These are phyloP conservation scores for Nomada fucata DNA, from an alignment of 2,888 invertebrate species.

Conservation along the genomic window DNA sequence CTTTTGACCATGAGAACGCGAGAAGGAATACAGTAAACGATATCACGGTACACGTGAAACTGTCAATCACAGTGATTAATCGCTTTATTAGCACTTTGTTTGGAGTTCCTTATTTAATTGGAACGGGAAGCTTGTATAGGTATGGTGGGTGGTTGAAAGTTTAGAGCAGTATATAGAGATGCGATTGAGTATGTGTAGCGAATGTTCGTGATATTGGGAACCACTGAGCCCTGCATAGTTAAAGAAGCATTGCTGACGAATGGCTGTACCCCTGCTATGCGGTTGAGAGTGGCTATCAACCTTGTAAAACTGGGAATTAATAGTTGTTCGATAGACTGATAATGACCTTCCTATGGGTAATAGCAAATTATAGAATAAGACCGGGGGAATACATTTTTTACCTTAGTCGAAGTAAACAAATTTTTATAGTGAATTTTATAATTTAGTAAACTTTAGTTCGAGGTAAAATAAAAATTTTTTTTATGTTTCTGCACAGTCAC, in stretches of 20 bases:
- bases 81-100: conserved; percentile 20
- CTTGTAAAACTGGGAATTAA: neutral
- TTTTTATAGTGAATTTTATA: neutral
- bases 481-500: conserved; percentile 75
- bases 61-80: conserved; percentile 24
- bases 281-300: conserved; percentile 33
- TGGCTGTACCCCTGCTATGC: conserved; percentile 20
- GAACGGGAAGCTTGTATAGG: neutral
- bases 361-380: too few relatives aligned
- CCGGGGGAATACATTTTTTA: neutral
- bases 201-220: conserved; percentile 20
- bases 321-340: neutral
- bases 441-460: neutral
- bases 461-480: conserved; percentile 5
- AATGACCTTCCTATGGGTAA: too few relatives aligned
- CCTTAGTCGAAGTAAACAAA: neutral
- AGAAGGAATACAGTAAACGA: conserved; percentile 26
- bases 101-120: conserved; percentile 40
- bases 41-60: conserved; percentile 5
- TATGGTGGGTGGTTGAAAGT: neutral
- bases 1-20: conserved; percentile 22
- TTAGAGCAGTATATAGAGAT: neutral
- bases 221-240: conserved; percentile 41
- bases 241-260: conserved; percentile 53
- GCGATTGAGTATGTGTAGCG: neutral